Base-by-base conservation (phyloP, 2,888 invertebrate species). In the Odiellus spinosus region DNA sequence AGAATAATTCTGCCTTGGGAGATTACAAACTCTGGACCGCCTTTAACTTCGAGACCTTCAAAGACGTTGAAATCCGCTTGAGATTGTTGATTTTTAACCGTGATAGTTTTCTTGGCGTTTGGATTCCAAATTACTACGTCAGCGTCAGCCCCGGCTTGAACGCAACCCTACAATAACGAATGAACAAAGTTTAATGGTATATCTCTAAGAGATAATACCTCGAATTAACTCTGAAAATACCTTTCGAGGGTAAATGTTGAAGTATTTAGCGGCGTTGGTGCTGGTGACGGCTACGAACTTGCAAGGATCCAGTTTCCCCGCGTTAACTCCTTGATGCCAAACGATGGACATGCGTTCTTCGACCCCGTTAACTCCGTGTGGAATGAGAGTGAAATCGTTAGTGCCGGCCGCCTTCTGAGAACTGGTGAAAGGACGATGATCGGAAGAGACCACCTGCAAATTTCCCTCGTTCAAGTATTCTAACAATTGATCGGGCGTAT, bases 71-170 rank as follows among this genome's bases (percentile, higher is more conserved):
- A 95, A 70, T 96, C 88, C 49, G 82, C 80, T 1, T 86, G 86
- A 55, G 91, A 90, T 57, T 85, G 80, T 66, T 98, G 96, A 0
- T 82, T 82, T 57, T 82, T 75, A 1, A 90, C 88, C 8, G 91
- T 86, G 63, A 98, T 93, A 55, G 78, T 81, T 50, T 85, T 72
- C 46, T 81, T 81, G 41, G 76, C 78, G 42, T 76, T 71, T 1
- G 90, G 84, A 71, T 98, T 84, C 96, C 96, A 98, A 53, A 98
- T 76, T 10, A 96, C 84, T 51, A 98, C 73, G 67, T 98, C 98
- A 1, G 95, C 98, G 71, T 98, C 96, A 2, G 90, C 85, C 54
- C 87, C 88, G 26, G 81, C 76, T 1, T 80, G 86, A 59, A 98
- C 82, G 53, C 83, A 77, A 2, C 96, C 98, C 74, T 74, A 56